Percentiles rank a stretch among this genome's conserved stretches.
Conservation (phyloP, 1,140 invertebrate species). For the Listronotus bonariensis region DNA sequence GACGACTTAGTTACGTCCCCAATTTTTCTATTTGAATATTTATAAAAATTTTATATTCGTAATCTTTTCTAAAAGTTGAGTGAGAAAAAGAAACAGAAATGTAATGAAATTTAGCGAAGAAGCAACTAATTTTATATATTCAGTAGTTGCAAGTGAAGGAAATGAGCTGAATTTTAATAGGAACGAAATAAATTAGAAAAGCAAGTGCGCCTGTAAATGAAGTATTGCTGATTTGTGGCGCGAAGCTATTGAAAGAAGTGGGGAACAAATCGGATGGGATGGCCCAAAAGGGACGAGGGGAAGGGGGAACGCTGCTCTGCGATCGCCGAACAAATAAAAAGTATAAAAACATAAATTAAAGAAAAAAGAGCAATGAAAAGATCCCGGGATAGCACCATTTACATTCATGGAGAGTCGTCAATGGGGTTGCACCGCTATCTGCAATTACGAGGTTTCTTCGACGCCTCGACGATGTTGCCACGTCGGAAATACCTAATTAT, state of each 20-base stretch:
- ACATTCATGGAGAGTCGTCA: constrained; percentile 38
- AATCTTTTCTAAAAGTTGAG: constrained; percentile 3
- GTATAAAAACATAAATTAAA: constrained; percentile 42
- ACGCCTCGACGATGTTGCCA: constrained; percentile 10
- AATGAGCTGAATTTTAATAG: constrained; percentile 39
- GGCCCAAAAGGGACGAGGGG: constrained; percentile 12
- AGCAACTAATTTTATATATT: constrained; percentile 39
- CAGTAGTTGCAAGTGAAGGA: constrained; percentile 39
- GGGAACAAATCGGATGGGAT: constrained; percentile 36
- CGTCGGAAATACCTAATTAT: constrained; percentile 31
- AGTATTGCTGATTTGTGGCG: constrained; percentile 40
- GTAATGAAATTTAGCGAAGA: constrained; percentile 13
- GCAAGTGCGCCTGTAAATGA: constrained; percentile 40
- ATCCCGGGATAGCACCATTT: constrained; percentile 34
- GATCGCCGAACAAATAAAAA: constrained; percentile 37
- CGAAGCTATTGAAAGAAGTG: constrained; percentile 36
- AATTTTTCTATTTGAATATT: constrained; percentile 3
- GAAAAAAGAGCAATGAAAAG: constrained; percentile 37
- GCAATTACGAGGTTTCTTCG: constrained; percentile 37
- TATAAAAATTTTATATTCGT: background rate
- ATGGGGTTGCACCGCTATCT: constrained; percentile 39
- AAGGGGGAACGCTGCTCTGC: constrained; percentile 1
- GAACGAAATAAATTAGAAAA: constrained; percentile 37
- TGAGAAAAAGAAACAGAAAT: constrained; percentile 9
- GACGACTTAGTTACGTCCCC: background rate